Evolutionary conservation across 2,113 vertebrate genomes (phyloP).

Genomic region (Rhineura floridana): DNA sequence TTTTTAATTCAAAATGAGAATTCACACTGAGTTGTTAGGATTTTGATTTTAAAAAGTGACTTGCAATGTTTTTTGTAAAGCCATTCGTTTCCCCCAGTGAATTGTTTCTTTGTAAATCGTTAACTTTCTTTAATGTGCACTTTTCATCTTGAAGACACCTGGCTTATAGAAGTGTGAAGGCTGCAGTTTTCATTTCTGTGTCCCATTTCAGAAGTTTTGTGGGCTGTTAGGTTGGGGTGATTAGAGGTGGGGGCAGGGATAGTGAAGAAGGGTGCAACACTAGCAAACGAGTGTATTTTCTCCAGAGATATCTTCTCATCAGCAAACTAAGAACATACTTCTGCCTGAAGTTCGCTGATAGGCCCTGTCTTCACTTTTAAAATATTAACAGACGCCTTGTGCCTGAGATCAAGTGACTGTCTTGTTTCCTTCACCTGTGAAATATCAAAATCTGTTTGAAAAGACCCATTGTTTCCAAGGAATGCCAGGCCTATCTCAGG

Average conservation of each 20-base stretch:
- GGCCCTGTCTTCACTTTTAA: constrained; percentile 73
- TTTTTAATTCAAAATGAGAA: background rate
- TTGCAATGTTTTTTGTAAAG: background rate
- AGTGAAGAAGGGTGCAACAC: background rate
- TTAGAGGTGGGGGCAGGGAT: background rate
- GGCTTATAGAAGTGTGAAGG: constrained; percentile 22
- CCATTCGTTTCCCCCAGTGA: no score
- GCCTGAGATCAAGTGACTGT: constrained; percentile 83
- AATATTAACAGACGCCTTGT: constrained; percentile 72
- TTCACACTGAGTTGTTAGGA: background rate
- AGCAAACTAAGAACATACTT: constrained; percentile 49
- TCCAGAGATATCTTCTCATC: constrained; percentile 46
- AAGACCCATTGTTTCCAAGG: constrained; percentile 94
- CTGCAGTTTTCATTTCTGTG: background rate
- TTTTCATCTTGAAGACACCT: constrained; percentile 25
- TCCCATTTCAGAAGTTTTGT: constrained; percentile 1
- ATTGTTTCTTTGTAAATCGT: background rate
- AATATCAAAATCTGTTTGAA: constrained; percentile 93
- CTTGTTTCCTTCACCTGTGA: constrained; percentile 94
- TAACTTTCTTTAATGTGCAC: constrained; percentile 4
- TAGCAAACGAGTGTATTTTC: constrained; percentile 48
- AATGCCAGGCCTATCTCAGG: constrained; percentile 87
- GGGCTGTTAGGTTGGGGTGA: background rate
- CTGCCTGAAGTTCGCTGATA: constrained; percentile 62
- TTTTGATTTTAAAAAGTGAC: background rate